These are phyloP conservation scores for Diachasmimorpha longicaudata DNA, from an alignment of 1,140 invertebrate genomes.

Conservation along the genomic window DNA sequence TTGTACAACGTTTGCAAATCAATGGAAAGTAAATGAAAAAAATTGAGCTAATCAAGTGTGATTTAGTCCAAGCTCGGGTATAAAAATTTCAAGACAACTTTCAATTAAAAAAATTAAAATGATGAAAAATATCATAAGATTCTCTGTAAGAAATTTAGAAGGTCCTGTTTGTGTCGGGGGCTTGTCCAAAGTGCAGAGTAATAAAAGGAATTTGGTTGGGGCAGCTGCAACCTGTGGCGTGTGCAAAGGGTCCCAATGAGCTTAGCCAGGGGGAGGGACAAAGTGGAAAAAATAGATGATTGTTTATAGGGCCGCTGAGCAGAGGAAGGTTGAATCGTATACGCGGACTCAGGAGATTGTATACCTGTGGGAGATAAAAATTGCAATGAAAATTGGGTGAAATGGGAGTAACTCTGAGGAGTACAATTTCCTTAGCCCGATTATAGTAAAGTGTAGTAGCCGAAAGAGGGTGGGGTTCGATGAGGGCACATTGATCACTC, in stretches of 20 bases:
- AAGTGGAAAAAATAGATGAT: background rate
- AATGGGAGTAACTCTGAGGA: background rate
- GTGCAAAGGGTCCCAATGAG: slow-evolving; percentile 6
- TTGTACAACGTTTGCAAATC: too few species aligned
- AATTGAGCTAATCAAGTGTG: too few species aligned
- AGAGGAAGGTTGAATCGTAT: background rate
- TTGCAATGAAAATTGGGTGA: background rate
- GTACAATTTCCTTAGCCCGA: too few species aligned
- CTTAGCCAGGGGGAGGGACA: background rate
- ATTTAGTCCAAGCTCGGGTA: too few species aligned
- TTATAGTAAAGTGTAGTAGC: slow-evolving; percentile 17
- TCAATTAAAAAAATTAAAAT: background rate
- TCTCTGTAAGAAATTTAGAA: background rate
- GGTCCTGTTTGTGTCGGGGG: slow-evolving; percentile 11
- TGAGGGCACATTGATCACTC: background rate
- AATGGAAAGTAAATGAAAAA: too few species aligned
- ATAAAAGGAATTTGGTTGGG: slow-evolving; percentile 43
- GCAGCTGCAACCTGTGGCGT: slow-evolving; percentile 54
- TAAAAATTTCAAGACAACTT: background rate
- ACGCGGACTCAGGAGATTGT: too few species aligned
- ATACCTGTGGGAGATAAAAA: too few species aligned
- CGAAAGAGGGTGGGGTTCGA: background rate
- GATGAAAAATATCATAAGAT: background rate
- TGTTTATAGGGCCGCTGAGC: background rate
- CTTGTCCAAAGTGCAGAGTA: background rate